Percentiles rank a stretch among this genome's conserved stretches.
These are phyloP conservation scores for Peribatodes rhomboidaria DNA, from an alignment of 2,888 invertebrate species.

Conservation along the genomic window DNA sequence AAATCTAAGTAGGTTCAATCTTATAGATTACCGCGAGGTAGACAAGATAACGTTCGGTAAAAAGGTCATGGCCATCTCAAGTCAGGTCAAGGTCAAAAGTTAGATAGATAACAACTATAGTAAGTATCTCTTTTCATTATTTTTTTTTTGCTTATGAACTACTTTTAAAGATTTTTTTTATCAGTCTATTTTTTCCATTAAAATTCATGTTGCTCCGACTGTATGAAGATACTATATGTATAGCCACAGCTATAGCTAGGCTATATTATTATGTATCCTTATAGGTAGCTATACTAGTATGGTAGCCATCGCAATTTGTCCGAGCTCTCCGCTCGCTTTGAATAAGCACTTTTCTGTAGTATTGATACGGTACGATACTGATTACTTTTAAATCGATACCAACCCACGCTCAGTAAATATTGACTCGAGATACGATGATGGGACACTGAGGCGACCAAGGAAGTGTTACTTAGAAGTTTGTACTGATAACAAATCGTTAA, in stretches of 20 bases:
- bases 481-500: conserved; percentile 73
- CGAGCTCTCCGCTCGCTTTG: conserved; percentile 54
- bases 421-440: conserved; percentile 70
- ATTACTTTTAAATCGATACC: conserved; percentile 72
- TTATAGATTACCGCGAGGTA: conserved; percentile 36
- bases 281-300: neutral
- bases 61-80: conserved; percentile 51
- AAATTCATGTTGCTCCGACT: too few relatives aligned
- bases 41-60: conserved; percentile 44
- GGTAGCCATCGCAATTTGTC: conserved; percentile 52
- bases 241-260: too few relatives aligned
- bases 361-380: conserved; percentile 66
- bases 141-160: too few relatives aligned
- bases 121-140: too few relatives aligned
- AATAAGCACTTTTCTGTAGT: conserved; percentile 61
- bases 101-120: too few relatives aligned
- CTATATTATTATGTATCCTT: too few relatives aligned
- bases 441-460: conserved; percentile 63
- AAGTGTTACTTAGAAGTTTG: conserved; percentile 81
- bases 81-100: conserved; percentile 41
- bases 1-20: conserved; percentile 40
- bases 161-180: too few relatives aligned
- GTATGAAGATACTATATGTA: neutral
- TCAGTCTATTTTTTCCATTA: too few relatives aligned
- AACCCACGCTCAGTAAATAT: conserved; percentile 83